Evolutionary conservation across 2,113 vertebrate species (phyloP), one percentile per base, ranked within the genome.

Genomic region (Galeopterus variegatus): DNA sequence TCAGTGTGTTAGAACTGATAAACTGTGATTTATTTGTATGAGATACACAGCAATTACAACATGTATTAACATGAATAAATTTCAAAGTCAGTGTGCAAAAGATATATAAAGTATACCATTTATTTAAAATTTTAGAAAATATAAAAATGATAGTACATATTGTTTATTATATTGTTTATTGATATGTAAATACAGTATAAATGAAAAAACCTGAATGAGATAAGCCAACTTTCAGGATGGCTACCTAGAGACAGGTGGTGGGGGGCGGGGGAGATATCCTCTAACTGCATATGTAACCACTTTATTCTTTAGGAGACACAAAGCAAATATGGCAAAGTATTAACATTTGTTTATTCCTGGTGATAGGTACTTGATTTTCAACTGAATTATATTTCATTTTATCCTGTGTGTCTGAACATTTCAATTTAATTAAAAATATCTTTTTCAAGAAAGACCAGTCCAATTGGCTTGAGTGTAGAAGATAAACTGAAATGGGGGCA

Each of bases 341-440:
- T 75, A 31, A 58, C 21, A 92, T 28, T 58, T 82, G 18, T 96
- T 92, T 94, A 89, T 70, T 81, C 80, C 69, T 82, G 15, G n/a
- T 90, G 82, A 70, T 4, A 56, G 52, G 28, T 72, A 93, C 28
- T 86, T 65, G 88, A 23, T 50, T 82, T 93, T 73, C n/a, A 91
- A 85, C 0, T 69, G 13, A 85, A 56, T 41, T 48, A 26, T 54
- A 58, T 88, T 82, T 87, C 90, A 86, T 52, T 67, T 77, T 80
- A 81, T 75, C 50, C 36, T 48, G 67, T 73, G 67, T 95, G 28
- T 62, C 70, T 90, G 72, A 91, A 95, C 86, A 73, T 45, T 75
- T 93, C 45, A 87, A 80, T 72, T 69, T 79, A 58, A 89, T 80
- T 84, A 69, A 41, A 94, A 95, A 36, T 24, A 93, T 65, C 14